Conservation (phyloP, 2,113 vertebrate species). For the Scolopax mira region DNA sequence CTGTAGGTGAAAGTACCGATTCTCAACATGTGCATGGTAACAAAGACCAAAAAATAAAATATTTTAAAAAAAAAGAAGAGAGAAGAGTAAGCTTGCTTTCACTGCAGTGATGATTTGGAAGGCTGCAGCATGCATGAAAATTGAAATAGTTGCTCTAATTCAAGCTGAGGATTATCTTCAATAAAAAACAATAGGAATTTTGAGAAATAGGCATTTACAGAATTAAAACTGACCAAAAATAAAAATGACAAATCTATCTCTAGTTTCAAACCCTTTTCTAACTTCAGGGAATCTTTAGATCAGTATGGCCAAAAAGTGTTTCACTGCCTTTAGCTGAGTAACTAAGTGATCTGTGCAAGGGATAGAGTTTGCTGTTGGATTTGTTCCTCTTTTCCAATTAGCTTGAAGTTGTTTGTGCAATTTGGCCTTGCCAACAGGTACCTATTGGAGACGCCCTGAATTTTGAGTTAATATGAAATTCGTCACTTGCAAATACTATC, state of each 20-base stretch:
- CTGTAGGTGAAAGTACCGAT: background rate
- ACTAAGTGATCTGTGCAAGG: background rate
- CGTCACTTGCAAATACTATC: background rate
- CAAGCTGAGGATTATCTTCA: background rate
- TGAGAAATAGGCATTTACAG: background rate
- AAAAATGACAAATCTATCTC: background rate
- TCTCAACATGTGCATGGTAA: background rate
- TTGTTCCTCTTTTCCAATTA: background rate
- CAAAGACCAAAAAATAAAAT: background rate
- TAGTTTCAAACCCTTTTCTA: background rate
- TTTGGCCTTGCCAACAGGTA: background rate
- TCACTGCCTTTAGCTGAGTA: background rate
- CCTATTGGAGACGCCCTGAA: background rate
- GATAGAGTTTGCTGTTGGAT: background rate
- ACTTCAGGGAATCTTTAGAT: background rate
- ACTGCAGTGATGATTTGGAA: background rate
- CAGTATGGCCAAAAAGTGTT: background rate
- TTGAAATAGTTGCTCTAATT: background rate
- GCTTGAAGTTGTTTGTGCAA: background rate
- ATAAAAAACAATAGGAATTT: background rate
- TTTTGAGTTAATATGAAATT: background rate
- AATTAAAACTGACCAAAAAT: background rate
- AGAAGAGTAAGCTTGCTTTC: background rate
- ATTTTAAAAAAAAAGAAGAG: background rate
- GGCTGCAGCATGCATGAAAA: background rate